Evolutionary conservation across 2,888 invertebrate genomes (phyloP).

Genomic region (Ashinkailepas kermadecensis): DNA sequence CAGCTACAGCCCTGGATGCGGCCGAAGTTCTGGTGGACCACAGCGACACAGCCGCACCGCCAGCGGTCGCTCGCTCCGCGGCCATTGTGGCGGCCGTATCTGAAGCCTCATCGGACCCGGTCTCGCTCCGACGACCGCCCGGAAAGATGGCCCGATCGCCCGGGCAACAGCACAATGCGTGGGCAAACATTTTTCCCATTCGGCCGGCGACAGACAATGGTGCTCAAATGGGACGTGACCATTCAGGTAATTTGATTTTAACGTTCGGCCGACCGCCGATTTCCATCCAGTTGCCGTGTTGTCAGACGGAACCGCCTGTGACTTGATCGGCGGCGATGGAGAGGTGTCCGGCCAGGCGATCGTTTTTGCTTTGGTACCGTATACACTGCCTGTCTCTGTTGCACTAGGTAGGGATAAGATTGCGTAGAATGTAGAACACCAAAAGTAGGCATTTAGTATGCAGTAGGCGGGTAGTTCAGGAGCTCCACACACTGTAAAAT

Average conservation of each 20-base stretch:
- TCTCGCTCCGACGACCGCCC: neutral
- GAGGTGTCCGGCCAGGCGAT: too few species aligned
- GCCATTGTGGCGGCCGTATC: neutral
- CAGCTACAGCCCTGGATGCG: neutral
- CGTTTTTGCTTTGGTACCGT: too few species aligned
- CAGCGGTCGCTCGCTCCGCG: neutral
- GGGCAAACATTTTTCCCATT: slow-evolving; percentile 8
- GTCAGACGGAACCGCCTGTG: too few species aligned
- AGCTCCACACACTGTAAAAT: too few species aligned
- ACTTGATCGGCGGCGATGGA: too few species aligned
- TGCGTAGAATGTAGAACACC: too few species aligned
- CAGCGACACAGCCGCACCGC: neutral
- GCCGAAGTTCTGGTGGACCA: neutral
- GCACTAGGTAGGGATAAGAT: too few species aligned
- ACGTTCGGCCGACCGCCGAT: neutral
- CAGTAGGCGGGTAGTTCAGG: too few species aligned
- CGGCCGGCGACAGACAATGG: neutral
- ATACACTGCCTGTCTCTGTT: too few species aligned
- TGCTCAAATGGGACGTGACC: neutral
- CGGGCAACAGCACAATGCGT: neutral
- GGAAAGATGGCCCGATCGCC: neutral
- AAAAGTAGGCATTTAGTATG: too few species aligned
- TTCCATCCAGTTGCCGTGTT: too few species aligned
- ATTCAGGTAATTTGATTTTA: neutral
- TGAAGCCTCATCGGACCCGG: neutral